Evolutionary conservation across 2,113 vertebrate species (phyloP).

Genomic region (Mola mola): DNA sequence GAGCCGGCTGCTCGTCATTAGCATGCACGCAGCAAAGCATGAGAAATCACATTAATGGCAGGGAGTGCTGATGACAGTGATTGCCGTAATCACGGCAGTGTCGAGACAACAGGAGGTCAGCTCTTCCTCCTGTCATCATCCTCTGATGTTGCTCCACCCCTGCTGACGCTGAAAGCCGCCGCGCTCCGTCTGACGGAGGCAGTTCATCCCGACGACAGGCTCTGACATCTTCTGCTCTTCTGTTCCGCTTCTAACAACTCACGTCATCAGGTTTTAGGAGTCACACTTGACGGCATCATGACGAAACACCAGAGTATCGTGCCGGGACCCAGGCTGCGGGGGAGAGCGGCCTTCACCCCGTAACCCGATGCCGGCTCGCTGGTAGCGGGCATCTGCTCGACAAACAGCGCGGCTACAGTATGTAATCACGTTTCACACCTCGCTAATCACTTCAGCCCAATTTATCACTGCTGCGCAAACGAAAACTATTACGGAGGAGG

Average conservation of each 20-base stretch:
- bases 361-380: slow-evolving; percentile 67
- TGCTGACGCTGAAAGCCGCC: slow-evolving; percentile 32
- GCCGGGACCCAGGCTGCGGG: slow-evolving; percentile 75
- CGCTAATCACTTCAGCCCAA: slow-evolving; percentile 82
- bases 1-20: slow-evolving; percentile 58
- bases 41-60: slow-evolving; percentile 69
- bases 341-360: slow-evolving; percentile 58
- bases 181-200: slow-evolving; percentile 37
- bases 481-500: slow-evolving; percentile 44
- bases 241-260: slow-evolving; percentile 21
- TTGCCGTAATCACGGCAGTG: slow-evolving; percentile 74
- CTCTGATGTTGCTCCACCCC: slow-evolving; percentile 46
- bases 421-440: slow-evolving; percentile 82
- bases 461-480: slow-evolving; percentile 79
- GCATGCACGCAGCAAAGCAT: slow-evolving; percentile 67
- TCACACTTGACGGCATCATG: slow-evolving; percentile 24
- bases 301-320: slow-evolving; percentile 47
- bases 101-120: slow-evolving; percentile 69
- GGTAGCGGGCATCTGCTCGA: slow-evolving; percentile 79
- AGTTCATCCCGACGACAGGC: slow-evolving; percentile 47
- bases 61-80: slow-evolving; percentile 75
- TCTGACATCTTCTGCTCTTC: slow-evolving; percentile 30
- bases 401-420: slow-evolving; percentile 76
- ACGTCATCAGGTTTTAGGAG: slow-evolving; percentile 15
- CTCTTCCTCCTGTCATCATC: slow-evolving; percentile 56